These are phyloP conservation scores for Bombus haemorrhoidalis DNA, from an alignment of 1,140 invertebrate genomes.

Conservation along the genomic window DNA sequence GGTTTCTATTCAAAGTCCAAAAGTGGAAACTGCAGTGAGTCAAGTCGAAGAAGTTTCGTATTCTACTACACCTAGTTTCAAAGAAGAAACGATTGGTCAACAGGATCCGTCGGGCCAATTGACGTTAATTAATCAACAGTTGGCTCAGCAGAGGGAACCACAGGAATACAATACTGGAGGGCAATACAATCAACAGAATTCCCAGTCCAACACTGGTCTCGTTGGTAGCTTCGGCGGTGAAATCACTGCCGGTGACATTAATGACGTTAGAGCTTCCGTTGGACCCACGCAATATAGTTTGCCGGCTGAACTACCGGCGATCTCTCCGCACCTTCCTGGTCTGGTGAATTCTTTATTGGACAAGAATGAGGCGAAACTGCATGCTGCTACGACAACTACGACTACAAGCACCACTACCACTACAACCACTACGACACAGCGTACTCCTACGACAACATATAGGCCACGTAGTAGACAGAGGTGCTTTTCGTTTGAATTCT, in stretches of 20 bases:
- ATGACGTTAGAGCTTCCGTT: constrained; percentile 67
- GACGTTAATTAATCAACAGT: constrained; percentile 67
- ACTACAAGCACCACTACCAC: constrained; percentile 64
- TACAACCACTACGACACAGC: constrained; percentile 68
- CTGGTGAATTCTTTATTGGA: constrained; percentile 85
- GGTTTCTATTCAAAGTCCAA: constrained; percentile 7
- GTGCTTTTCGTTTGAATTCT: constrained; percentile 47
- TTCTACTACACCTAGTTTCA: constrained; percentile 69
- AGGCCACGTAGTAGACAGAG: constrained; percentile 73
- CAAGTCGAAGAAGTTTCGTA: constrained; percentile 60
- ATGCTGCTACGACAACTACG: constrained; percentile 46
- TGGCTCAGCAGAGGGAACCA: constrained; percentile 63
- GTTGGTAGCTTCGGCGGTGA: constrained; percentile 20
- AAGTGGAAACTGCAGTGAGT: constrained; percentile 58
- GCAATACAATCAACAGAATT: constrained; percentile 44
- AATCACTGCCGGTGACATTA: constrained; percentile 16
- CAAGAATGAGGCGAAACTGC: constrained; percentile 63
- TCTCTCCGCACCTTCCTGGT: constrained; percentile 84
- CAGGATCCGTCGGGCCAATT: constrained; percentile 67
- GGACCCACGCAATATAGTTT: constrained; percentile 77
- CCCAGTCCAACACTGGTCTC: constrained; percentile 9
- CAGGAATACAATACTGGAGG: constrained; percentile 46
- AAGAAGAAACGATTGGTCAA: constrained; percentile 52
- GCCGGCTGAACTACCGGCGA: constrained; percentile 81
- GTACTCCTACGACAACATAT: constrained; percentile 71